These are phyloP conservation scores for Leucophenga maculata DNA, from an alignment of 2,888 invertebrate genomes.

Conservation along the genomic window DNA sequence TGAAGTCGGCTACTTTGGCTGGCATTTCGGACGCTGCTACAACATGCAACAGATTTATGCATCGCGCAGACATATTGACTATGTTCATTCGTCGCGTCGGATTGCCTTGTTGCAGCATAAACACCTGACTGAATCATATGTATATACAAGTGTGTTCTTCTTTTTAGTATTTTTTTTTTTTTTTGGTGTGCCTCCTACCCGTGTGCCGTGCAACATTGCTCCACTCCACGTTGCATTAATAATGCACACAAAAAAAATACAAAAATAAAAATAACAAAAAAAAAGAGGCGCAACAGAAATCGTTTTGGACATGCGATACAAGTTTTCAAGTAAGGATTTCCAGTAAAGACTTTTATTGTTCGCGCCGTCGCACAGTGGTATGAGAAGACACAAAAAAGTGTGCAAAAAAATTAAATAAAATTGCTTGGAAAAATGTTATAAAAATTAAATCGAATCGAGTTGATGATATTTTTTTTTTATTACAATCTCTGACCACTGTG, in stretches of 20 bases:
- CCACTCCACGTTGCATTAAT: conserved; percentile 2
- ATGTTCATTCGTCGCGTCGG: conserved; percentile 4
- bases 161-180: neutral
- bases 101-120: conserved; percentile 25
- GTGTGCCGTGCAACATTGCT: neutral
- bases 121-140: conserved; percentile 7
- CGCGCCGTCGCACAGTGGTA: neutral
- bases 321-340: conserved; percentile 37
- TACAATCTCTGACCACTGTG: too few species aligned
- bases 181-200: neutral
- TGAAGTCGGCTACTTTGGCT: neutral
- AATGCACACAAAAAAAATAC: conserved; percentile 40
- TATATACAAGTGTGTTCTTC: neutral
- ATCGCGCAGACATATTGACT: conserved; percentile 38
- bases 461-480: too few species aligned
- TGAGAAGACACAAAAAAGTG: too few species aligned
- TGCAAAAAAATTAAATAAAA: too few species aligned
- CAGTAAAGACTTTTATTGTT: conserved; percentile 18
- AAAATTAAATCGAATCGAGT: too few species aligned
- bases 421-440: too few species aligned
- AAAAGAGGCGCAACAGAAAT: too few species aligned
- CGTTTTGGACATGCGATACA: conserved; percentile 52
- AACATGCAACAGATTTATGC: conserved; percentile 67
- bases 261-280: too few species aligned
- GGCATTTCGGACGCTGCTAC: conserved; percentile 37